A percentile compares a stretch with the other conserved stretches of the same genome.
Conservation (phyloP, 2,797 vertebrate genomes). For the Girardinus metallicus region DNA sequence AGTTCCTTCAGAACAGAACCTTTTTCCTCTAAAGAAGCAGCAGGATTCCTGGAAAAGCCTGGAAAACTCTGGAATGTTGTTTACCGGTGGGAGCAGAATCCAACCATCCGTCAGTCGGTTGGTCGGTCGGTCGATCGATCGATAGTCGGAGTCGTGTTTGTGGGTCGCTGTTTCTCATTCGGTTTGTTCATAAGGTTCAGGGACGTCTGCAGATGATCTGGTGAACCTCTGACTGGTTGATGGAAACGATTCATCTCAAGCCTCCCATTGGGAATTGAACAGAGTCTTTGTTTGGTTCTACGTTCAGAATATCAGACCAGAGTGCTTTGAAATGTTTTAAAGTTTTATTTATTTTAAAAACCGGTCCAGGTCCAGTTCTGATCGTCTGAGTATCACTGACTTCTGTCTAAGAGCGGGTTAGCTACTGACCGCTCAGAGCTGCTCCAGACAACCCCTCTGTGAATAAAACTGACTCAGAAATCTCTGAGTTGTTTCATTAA, state of each 20-base stretch:
- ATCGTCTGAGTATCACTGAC: not conserved
- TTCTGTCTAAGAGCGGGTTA: not conserved
- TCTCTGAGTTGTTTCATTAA: not conserved
- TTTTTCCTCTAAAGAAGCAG: not conserved
- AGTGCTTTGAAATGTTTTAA: not conserved
- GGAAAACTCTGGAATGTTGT: not conserved
- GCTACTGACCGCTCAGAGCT: not conserved
- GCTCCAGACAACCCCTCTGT: not conserved
- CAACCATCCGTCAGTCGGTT: not conserved
- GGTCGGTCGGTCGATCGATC: not conserved
- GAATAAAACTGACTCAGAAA: not conserved
- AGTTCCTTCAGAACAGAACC: not conserved
- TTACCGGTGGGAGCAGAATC: not conserved
- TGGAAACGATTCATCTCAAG: not conserved
- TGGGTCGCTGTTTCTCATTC: not conserved
- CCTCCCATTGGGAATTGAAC: not conserved
- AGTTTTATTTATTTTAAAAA: not conserved
- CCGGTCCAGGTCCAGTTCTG: not conserved
- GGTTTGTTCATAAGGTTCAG: not conserved
- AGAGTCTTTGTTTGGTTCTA: not conserved
- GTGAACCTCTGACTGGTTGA: not conserved
- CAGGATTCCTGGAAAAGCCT: not conserved
- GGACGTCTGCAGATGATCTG: not conserved
- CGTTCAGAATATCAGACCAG: not conserved
- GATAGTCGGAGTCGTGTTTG: not conserved